A percentile compares a stretch with the other conserved stretches of the same genome.
Conservation (phyloP, 1,140 invertebrate species). For the Zaprionus capensis region DNA sequence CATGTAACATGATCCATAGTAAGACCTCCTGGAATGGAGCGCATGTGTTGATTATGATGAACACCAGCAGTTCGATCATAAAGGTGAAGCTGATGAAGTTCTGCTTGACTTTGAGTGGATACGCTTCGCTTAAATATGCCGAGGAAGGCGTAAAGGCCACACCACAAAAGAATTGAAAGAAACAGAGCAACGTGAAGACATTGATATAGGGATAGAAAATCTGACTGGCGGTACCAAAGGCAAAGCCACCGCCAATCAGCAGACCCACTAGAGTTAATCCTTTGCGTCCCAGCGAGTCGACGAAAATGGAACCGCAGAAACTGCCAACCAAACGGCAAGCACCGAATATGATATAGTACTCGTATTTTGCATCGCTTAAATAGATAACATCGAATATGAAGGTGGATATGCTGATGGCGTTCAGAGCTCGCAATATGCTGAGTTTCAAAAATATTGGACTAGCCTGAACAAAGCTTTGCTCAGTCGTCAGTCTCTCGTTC, state of each 20-base stretch:
- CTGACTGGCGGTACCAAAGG: constrained; percentile 23
- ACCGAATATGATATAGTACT: constrained; percentile 31
- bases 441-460: constrained; percentile 41
- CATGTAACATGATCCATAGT: neutral
- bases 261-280: constrained; percentile 35
- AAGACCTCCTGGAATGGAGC: constrained; percentile 29
- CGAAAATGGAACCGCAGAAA: neutral
- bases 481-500: constrained; percentile 35
- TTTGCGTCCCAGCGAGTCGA: constrained; percentile 60
- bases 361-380: no score
- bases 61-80: constrained; percentile 55
- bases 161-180: constrained; percentile 53
- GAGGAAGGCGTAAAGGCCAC: constrained; percentile 46
- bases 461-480: constrained; percentile 39
- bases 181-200: constrained; percentile 8
- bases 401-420: constrained; percentile 46
- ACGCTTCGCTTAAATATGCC: constrained; percentile 60
- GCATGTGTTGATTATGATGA: constrained; percentile 36
- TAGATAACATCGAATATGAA: neutral
- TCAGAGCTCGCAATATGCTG: constrained; percentile 39
- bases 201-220: neutral
- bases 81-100: constrained; percentile 53
- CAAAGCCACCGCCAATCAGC: constrained; percentile 12
- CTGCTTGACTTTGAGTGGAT: constrained; percentile 56
- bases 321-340: constrained; percentile 37